phyloP scores from a whole-genome alignment of 30 jellyfish, hydroid and myxozoan species.

The Thelohanellus kitauei region DNA sequence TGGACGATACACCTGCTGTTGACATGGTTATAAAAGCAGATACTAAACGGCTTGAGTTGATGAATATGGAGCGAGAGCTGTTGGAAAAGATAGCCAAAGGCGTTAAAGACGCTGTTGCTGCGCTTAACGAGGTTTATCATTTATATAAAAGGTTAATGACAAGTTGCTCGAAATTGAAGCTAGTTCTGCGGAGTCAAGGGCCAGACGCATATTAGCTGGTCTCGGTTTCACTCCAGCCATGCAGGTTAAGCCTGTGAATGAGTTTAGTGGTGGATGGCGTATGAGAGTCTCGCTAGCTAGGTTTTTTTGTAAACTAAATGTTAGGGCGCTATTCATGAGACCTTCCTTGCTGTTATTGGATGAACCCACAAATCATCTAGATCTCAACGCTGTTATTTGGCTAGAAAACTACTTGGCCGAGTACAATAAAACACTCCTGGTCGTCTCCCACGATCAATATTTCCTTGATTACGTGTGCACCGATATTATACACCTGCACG shows the following conservation, averaged over 20 bases:
- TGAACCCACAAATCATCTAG: conserved; percentile 87
- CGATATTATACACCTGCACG: conserved; percentile 26
- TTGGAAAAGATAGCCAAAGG: background rate
- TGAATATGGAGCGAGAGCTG: conserved; percentile 13
- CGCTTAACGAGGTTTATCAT: background rate
- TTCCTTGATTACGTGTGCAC: conserved; percentile 70
- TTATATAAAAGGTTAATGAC: conserved; percentile 14
- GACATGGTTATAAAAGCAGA: conserved; percentile 71
- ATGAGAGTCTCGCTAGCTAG: conserved; percentile 88
- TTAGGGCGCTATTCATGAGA: conserved; percentile 49
- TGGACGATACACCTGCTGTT: conserved; percentile 89
- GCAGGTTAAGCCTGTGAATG: conserved; percentile 53
- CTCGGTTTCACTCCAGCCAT: conserved; percentile 66
- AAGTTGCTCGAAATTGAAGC: conserved; percentile 67
- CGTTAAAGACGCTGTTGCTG: background rate
- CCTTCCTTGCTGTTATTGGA: conserved; percentile 68
- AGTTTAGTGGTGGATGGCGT: conserved; percentile 91
- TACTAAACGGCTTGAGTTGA: conserved; percentile 26
- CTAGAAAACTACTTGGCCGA: conserved; percentile 50
- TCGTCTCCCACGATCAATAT: conserved; percentile 85
- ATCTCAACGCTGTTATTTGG: conserved; percentile 85
- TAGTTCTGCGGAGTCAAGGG: conserved; percentile 60
- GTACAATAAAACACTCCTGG: conserved; percentile 64
- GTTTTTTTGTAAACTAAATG: conserved; percentile 2
- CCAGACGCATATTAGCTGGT: conserved; percentile 58